These are phyloP conservation scores for Chloroceryle inda DNA, from an alignment of 2,797 vertebrate genomes.

Conservation along the genomic window DNA sequence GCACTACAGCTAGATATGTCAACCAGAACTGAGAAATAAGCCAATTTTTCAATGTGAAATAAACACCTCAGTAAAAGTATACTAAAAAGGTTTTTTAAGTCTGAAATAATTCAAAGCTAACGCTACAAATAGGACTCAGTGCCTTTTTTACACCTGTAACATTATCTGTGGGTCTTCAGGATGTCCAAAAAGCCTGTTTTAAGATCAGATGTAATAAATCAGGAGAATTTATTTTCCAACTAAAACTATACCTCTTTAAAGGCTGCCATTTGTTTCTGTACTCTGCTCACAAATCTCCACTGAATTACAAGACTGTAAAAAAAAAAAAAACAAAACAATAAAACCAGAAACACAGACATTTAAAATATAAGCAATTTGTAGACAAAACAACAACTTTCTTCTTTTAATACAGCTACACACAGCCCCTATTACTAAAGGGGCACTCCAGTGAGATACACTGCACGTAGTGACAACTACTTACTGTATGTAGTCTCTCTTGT, in stretches of 20 bases:
- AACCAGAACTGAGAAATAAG: background rate
- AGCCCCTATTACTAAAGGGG: background rate
- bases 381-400: background rate
- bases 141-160: background rate
- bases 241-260: conserved; percentile 91
- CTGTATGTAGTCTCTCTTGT: conserved; percentile 98
- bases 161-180: background rate
- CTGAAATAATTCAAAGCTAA: background rate
- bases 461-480: conserved; percentile 77
- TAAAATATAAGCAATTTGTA: background rate
- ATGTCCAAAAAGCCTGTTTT: background rate
- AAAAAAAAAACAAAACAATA: conserved; percentile 31
- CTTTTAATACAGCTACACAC: background rate
- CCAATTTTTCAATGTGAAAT: background rate
- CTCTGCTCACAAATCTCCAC: conserved; percentile 97
- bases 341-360: background rate
- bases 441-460: background rate
- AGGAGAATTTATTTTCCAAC: background rate
- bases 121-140: background rate
- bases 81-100: background rate
- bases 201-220: background rate
- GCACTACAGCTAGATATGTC: background rate
- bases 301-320: conserved; percentile 93
- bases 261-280: conserved; percentile 96
- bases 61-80: background rate